These are phyloP conservation scores for Eristalinus aeneus DNA, from an alignment of 2,888 invertebrate species.

Conservation along the genomic window DNA sequence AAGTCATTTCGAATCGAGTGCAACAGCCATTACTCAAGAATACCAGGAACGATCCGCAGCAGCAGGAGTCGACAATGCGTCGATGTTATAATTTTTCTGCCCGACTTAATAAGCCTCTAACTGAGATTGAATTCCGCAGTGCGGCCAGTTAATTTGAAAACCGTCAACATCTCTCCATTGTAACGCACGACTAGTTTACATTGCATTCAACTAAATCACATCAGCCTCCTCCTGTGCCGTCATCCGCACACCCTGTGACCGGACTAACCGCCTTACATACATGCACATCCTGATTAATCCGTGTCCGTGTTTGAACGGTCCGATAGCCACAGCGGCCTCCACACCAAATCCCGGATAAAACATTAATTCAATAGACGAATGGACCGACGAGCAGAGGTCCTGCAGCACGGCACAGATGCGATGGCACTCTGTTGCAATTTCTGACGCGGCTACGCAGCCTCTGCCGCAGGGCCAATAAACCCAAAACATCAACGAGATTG, in stretches of 20 bases:
- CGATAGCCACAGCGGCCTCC: constrained; percentile 25
- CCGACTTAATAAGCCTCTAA: constrained; percentile 35
- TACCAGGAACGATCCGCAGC: not conserved
- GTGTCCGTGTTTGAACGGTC: constrained; percentile 28
- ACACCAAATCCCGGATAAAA: constrained; percentile 47
- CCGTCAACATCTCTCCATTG: constrained; percentile 54
- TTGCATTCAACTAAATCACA: constrained; percentile 58
- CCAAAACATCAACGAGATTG: constrained; percentile 58
- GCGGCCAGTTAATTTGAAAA: constrained; percentile 60
- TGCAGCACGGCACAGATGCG: not conserved
- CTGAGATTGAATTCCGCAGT: constrained; percentile 45
- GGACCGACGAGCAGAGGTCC: not conserved
- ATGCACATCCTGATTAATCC: constrained; percentile 57
- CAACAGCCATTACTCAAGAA: not conserved
- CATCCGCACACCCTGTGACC: constrained; percentile 36
- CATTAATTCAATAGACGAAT: constrained; percentile 59
- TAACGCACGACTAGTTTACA: constrained; percentile 43
- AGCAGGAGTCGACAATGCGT: not conserved
- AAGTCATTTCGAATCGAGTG: not conserved
- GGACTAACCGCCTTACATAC: constrained; percentile 27
- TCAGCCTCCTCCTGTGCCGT: constrained; percentile 29
- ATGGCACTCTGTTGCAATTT: not conserved
- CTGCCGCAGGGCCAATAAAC: constrained; percentile 57
- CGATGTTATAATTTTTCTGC: constrained; percentile 1
- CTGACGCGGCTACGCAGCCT: not conserved